These are phyloP conservation scores for Marasmarcha lunaedactyla DNA, from an alignment of 2,888 invertebrate species.

Conservation along the genomic window DNA sequence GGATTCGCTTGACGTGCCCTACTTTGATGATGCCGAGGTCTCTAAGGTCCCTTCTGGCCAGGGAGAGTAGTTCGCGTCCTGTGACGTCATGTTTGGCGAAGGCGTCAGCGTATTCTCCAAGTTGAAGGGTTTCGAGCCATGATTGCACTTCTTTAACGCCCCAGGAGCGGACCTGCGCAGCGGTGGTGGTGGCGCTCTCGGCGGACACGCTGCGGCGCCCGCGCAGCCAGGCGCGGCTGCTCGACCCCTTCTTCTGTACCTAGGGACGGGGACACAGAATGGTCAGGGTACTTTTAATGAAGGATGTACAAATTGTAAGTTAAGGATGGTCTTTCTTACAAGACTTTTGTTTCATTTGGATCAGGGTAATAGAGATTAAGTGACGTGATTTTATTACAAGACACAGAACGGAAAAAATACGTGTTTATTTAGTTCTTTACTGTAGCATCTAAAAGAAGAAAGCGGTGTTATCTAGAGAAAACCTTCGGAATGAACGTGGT, in stretches of 20 bases:
- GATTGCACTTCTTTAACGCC: conserved; percentile 88
- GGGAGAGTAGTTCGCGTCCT: conserved; percentile 86
- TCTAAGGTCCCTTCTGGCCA: conserved; percentile 88
- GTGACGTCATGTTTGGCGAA: conserved; percentile 93
- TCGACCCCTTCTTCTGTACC: conserved; percentile 48
- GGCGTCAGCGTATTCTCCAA: conserved; percentile 91
- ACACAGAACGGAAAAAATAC: too few relatives aligned
- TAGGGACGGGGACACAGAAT: conserved; percentile 24
- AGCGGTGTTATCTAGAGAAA: conserved; percentile 43
- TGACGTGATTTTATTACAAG: too few relatives aligned
- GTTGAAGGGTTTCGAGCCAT: conserved; percentile 91
- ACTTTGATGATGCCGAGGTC: conserved; percentile 95
- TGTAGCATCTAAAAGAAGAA: conserved; percentile 31
- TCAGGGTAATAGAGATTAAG: neutral
- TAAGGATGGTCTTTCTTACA: too few relatives aligned
- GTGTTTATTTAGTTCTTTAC: too few relatives aligned
- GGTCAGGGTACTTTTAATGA: conserved; percentile 23
- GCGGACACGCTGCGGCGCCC: conserved; percentile 52
- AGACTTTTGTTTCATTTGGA: conserved; percentile 1
- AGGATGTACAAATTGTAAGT: conserved; percentile 1
- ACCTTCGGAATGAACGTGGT: conserved; percentile 35
- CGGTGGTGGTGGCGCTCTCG: conserved; percentile 25
- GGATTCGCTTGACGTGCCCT: conserved; percentile 94
- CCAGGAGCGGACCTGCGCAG: conserved; percentile 73
- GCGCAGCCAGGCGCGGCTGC: conserved; percentile 42